Evolutionary conservation across 2,113 vertebrate species (phyloP).

Genomic region (Urocitellus parryii): DNA sequence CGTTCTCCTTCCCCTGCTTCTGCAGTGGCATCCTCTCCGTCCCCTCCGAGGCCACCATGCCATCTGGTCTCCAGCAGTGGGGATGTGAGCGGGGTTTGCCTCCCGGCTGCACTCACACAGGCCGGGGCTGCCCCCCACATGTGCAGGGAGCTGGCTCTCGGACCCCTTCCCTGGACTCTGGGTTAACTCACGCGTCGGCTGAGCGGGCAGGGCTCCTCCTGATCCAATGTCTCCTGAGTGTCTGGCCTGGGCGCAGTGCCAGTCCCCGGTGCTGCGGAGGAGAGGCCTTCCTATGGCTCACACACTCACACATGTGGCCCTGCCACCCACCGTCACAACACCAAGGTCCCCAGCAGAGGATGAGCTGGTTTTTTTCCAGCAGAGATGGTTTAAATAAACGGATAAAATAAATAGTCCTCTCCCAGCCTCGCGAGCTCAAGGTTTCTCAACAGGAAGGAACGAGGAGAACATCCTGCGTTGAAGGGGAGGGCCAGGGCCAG

Average conservation of each 20-base stretch:
- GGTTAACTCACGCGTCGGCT: conserved; percentile 81
- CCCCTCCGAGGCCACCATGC: conserved; percentile 66
- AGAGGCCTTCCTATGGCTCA: conserved; percentile 18
- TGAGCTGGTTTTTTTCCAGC: not conserved
- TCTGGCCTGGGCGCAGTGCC: conserved; percentile 58
- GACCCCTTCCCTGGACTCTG: conserved; percentile 74
- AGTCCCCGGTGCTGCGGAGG: not conserved
- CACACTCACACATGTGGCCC: not conserved
- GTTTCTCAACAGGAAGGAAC: conserved; percentile 50
- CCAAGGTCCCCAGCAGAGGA: not conserved
- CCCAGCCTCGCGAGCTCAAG: not conserved
- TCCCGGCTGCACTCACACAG: conserved; percentile 82
- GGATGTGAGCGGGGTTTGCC: conserved; percentile 75
- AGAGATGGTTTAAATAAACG: conserved; percentile 60
- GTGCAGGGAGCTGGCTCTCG: conserved; percentile 79
- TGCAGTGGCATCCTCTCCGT: conserved; percentile 32
- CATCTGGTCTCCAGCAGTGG: conserved; percentile 86
- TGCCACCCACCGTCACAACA: conserved; percentile 10
- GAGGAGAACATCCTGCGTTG: not conserved
- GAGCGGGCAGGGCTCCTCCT: conserved; percentile 74
- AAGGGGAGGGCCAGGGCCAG: not conserved
- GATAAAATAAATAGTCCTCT: conserved; percentile 8
- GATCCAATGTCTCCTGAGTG: conserved; percentile 74
- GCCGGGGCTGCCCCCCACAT: conserved; percentile 77
- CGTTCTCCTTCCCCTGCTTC: accelerated